Evolutionary conservation across 2,113 vertebrate genomes (phyloP).

Genomic region (Balaenoptera acutorostrata): DNA sequence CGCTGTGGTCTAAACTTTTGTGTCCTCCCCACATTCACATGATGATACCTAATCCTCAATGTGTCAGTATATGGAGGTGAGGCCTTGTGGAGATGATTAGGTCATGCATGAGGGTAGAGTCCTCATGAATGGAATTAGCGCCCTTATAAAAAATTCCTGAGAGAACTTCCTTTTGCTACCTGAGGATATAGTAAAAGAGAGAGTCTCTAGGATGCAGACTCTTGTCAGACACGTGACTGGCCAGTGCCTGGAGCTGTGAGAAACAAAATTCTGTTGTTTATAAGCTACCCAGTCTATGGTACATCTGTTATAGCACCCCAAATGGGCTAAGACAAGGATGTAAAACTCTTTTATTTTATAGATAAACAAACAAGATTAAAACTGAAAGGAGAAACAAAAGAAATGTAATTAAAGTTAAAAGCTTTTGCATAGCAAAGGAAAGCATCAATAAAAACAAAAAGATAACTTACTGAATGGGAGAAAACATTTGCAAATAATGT

Average conservation of each 20-base stretch:
- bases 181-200: background rate
- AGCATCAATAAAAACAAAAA: background rate
- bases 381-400: background rate
- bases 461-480: background rate
- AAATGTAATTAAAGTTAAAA: background rate
- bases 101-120: background rate
- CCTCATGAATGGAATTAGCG: background rate
- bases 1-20: background rate
- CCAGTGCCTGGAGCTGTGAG: background rate
- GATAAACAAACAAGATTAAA: background rate
- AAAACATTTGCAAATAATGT: background rate
- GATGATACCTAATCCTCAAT: background rate
- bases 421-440: background rate
- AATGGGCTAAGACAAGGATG: background rate
- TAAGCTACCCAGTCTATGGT: background rate
- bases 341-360: background rate
- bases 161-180: background rate
- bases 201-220: background rate
- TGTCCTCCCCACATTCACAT: background rate
- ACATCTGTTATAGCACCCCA: background rate
- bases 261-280: background rate
- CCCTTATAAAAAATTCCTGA: background rate
- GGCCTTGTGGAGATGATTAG: background rate
- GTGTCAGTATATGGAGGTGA: background rate
- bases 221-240: background rate